Evolutionary conservation across 1,140 invertebrate species (phyloP), one percentile per base, ranked within the genome.

Genomic region (Heliothis virescens): DNA sequence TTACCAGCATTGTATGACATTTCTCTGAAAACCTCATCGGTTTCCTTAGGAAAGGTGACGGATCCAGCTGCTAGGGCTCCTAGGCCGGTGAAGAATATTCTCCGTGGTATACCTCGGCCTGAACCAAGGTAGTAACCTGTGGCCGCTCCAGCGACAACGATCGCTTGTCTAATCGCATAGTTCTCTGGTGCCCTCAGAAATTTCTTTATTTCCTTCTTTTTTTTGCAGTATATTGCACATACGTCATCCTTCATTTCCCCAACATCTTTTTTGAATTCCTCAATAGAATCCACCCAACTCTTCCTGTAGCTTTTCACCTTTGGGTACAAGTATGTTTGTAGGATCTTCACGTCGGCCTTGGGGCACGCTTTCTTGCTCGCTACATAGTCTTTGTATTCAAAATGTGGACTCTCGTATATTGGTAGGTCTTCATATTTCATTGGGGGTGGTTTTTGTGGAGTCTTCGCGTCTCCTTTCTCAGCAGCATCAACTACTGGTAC

Each of bases 381-480:
- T 0, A 86, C 11, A 13, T 86, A 87, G 7, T 91, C 86, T 75
- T 93, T 92, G 62, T 92, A 92, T 41, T 90, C 87, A 18, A 85
- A 81, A 71, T 93, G 90, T 3, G 90, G 92, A 9, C 79, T 83
- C 57, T 84, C 77, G 77, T 94, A 93, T 15, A 94, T n/a, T 0
- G 92, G 88, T n/a, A 94, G 52, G 5, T 94, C 92, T 65, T 80
- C 86, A 47, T 89, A 92, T 71, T 87, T 92, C 90, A 92, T 93
- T 34, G 84, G 80, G 1, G 91, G 89, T 21, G 91, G 91, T 71
- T 81, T 86, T 60, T 82, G 74, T 3, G 89, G 89, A 12, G 74
- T n/a, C 15, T 73, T 62, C n/a, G 73, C 52, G 26, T 65, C 59
- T 9, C 79, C 69, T 41, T 83, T 81, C 5, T 41, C 34, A 0